Conservation (phyloP, 2,888 invertebrate species). For the Tetrapedia diversipes region DNA sequence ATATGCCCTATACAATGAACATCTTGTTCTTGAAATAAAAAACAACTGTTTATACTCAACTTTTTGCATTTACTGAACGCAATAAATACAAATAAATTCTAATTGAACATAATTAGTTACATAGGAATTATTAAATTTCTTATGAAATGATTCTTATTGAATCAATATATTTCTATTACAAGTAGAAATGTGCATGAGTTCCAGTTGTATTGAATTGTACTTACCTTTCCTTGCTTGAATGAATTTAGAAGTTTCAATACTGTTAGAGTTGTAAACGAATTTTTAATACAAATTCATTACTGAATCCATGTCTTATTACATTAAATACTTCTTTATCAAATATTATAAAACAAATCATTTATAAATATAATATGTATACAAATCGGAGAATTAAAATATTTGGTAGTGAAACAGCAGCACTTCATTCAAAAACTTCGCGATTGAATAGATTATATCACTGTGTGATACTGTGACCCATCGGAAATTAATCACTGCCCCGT, state of each 20-base stretch:
- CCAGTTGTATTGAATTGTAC: background rate
- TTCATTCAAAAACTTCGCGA: background rate
- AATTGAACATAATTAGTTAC: slow-evolving; percentile 27
- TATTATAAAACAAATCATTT: slow-evolving; percentile 9
- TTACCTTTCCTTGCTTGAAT: background rate
- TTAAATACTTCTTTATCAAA: slow-evolving; percentile 10
- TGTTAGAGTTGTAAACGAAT: slow-evolving; percentile 1
- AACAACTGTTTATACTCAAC: slow-evolving; percentile 38
- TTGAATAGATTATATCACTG: no score
- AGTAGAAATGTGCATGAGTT: slow-evolving; percentile 24
- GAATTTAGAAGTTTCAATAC: slow-evolving; percentile 20
- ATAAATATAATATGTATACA: slow-evolving; percentile 7
- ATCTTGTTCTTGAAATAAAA: slow-evolving; percentile 22
- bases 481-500: background rate
- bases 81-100: slow-evolving; percentile 34
- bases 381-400: slow-evolving; percentile 3
- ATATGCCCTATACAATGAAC: slow-evolving; percentile 53
- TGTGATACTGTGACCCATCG: background rate
- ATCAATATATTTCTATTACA: slow-evolving; percentile 19
- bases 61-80: slow-evolving; percentile 29
- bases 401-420: slow-evolving; percentile 13
- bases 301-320: slow-evolving; percentile 2
- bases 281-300: slow-evolving; percentile 17
- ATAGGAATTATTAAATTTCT: slow-evolving; percentile 24
- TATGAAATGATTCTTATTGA: slow-evolving; percentile 2